Evolutionary conservation across 1,140 invertebrate genomes (phyloP).

Genomic region (Pogonomyrmex barbatus): DNA sequence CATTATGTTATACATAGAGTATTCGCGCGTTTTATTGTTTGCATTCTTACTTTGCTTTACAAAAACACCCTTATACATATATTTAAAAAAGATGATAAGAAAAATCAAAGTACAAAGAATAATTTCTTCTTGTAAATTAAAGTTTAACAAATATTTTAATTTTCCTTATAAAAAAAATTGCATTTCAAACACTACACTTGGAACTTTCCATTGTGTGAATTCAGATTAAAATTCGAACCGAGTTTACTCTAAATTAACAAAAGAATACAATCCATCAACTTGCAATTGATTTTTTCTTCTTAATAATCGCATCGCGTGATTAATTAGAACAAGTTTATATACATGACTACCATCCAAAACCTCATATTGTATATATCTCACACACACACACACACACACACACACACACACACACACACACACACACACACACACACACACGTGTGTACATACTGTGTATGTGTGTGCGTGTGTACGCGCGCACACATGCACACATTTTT

Average conservation of each 20-base stretch:
- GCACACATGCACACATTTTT: not conserved
- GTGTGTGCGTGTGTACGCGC: not conserved
- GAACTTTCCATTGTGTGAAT: too few species aligned
- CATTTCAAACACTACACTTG: too few species aligned
- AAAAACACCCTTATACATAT: not conserved
- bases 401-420: too few species aligned
- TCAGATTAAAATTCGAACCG: not conserved
- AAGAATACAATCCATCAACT: not conserved
- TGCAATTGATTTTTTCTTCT: too few species aligned
- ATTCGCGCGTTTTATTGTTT: not conserved
- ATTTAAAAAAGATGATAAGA: not conserved
- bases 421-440: not conserved
- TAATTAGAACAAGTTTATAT: conserved; percentile 10
- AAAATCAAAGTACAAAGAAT: not conserved
- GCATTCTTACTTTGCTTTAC: not conserved
- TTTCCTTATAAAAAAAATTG: not conserved
- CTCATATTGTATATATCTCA: too few species aligned
- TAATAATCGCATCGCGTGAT: too few species aligned
- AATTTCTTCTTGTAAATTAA: not conserved
- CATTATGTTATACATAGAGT: not conserved
- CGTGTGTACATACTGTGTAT: not conserved
- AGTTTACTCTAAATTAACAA: not conserved
- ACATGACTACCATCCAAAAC: not conserved
- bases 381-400: too few species aligned
- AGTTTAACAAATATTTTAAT: not conserved